Evolutionary conservation across 2,113 vertebrate genomes (phyloP).

Genomic region (Entelurus aequoreus): DNA sequence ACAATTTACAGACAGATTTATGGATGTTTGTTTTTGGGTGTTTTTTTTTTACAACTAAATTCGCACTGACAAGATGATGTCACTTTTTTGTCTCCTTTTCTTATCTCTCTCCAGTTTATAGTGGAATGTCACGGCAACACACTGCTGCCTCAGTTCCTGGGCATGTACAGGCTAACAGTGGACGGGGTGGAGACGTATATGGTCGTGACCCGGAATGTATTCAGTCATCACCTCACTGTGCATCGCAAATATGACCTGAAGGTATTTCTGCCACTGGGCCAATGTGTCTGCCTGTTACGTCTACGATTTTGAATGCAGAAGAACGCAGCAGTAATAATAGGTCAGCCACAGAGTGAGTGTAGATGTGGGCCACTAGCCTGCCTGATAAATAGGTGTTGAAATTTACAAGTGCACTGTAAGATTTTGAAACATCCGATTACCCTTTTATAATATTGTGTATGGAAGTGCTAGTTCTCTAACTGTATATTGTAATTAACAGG

Average conservation of each 20-base stretch:
- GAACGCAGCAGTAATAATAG: not conserved
- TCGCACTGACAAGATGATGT: no score
- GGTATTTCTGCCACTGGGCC: conserved; percentile 56
- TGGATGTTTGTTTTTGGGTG: no score
- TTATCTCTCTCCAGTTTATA: conserved; percentile 77
- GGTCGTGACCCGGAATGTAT: conserved; percentile 94
- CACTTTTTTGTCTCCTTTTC: not conserved
- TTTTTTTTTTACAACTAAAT: no score
- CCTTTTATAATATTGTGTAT: no score
- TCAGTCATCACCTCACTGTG: conserved; percentile 89
- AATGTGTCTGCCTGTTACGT: not conserved
- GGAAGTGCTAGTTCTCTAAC: no score
- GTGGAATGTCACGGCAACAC: conserved; percentile 97
- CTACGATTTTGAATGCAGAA: not conserved
- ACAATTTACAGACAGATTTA: no score
- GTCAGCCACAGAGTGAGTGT: not conserved
- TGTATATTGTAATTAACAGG: no score
- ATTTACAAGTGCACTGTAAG: no score
- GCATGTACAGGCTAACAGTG: conserved; percentile 95
- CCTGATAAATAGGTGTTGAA: no score
- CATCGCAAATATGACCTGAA: conserved; percentile 97
- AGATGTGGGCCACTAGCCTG: not conserved
- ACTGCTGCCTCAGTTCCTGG: conserved; percentile 93
- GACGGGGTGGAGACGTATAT: conserved; percentile 96
- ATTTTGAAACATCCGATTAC: no score